Evolutionary conservation across 2,888 invertebrate species (phyloP).

Genomic region (Dermolepida albohirtum): DNA sequence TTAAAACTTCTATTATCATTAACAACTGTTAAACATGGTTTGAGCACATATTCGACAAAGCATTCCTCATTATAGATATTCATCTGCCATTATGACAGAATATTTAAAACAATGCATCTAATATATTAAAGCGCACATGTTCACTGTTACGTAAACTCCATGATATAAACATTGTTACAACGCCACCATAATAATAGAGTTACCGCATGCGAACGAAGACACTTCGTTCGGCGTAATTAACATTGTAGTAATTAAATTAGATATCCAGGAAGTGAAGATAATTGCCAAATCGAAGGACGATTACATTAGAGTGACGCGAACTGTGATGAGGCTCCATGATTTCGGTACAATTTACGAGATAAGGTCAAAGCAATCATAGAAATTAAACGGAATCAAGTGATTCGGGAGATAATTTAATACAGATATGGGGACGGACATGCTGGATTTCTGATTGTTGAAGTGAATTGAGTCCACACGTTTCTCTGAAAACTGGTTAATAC

Average conservation of each 20-base stretch:
- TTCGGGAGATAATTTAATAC: slow-evolving; percentile 38
- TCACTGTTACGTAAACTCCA: not conserved
- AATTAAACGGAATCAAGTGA: slow-evolving; percentile 48
- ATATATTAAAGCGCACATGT: too few relatives aligned
- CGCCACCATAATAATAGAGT: not conserved
- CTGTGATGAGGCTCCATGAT: slow-evolving; percentile 33
- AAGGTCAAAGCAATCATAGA: slow-evolving; percentile 49
- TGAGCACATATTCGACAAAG: too few relatives aligned
- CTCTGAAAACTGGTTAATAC: slow-evolving; percentile 11
- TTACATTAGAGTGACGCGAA: slow-evolving; percentile 30
- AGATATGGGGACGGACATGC: slow-evolving; percentile 30
- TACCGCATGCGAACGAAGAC: slow-evolving; percentile 18
- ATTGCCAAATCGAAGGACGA: slow-evolving; percentile 33
- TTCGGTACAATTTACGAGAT: slow-evolving; percentile 39
- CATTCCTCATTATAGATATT: too few relatives aligned
- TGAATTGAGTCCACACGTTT: slow-evolving; percentile 9
- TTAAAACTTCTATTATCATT: too few relatives aligned
- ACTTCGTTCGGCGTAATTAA: slow-evolving; percentile 10
- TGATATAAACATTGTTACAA: slow-evolving; percentile 3
- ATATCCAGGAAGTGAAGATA: slow-evolving; percentile 21
- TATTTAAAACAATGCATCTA: too few relatives aligned
- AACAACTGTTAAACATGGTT: too few relatives aligned
- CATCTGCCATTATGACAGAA: too few relatives aligned
- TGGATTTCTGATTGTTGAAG: slow-evolving; percentile 21
- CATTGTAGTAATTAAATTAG: slow-evolving; percentile 29